Conservation (phyloP, 1,140 invertebrate genomes). For the Drosophila erecta region DNA sequence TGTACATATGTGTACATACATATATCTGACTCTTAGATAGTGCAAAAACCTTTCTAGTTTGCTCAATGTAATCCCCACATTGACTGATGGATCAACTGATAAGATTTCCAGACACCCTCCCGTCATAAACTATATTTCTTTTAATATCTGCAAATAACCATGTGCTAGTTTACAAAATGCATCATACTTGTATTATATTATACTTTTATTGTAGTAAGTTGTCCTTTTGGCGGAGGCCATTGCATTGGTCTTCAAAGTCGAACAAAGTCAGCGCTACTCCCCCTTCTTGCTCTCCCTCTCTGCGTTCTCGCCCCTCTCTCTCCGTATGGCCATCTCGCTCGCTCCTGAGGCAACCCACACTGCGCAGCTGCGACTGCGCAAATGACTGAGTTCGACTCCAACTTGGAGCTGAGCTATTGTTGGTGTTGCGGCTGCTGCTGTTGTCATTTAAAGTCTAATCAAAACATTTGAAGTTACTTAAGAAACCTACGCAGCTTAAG, state of each 20-base stretch:
- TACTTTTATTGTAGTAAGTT: background rate
- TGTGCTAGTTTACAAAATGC: no score
- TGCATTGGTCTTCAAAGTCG: background rate
- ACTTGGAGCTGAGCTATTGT: slow-evolving; percentile 28
- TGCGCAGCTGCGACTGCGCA: slow-evolving; percentile 53
- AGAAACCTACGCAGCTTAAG: slow-evolving; percentile 81
- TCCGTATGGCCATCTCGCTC: background rate
- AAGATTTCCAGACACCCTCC: slow-evolving; percentile 19
- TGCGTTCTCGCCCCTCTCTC: background rate
- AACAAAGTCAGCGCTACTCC: slow-evolving; percentile 1
- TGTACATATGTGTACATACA: no score
- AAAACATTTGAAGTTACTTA: slow-evolving; percentile 82
- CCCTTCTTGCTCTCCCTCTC: background rate
- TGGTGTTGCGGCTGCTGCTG: slow-evolving; percentile 47
- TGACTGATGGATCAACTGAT: slow-evolving; percentile 34
- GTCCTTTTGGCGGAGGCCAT: slow-evolving; percentile 12
- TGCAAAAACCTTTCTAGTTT: slow-evolving; percentile 31
- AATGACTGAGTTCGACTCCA: slow-evolving; percentile 51
- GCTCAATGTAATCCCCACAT: slow-evolving; percentile 30
- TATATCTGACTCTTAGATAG: slow-evolving; percentile 22
- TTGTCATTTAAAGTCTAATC: slow-evolving; percentile 80
- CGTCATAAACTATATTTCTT: background rate
- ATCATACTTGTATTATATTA: no score
- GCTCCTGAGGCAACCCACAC: slow-evolving; percentile 65
- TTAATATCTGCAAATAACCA: no score